A percentile compares a stretch with the other conserved stretches of the same genome.
Conservation (phyloP, 2,113 vertebrate genomes). For the Orcinus orca region DNA sequence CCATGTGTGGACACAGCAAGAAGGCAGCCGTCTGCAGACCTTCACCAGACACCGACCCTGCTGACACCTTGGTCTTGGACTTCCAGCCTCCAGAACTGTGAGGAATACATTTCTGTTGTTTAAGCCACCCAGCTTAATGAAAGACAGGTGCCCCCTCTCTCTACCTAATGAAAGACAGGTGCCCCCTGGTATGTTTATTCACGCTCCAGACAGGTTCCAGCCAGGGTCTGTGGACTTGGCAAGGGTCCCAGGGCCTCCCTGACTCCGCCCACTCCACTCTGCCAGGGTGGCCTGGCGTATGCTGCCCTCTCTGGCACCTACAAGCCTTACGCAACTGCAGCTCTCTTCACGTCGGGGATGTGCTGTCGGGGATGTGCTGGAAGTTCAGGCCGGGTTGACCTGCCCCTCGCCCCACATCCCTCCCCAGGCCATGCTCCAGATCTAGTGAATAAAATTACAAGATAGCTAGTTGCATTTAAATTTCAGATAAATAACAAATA, state of each 20-base stretch:
- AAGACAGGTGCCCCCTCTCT: not conserved
- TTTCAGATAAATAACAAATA: not conserved
- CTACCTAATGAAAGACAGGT: not conserved
- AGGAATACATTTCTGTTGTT: not conserved
- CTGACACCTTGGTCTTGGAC: not conserved
- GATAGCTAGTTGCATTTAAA: not conserved
- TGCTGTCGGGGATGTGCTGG: not conserved
- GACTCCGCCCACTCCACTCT: not conserved
- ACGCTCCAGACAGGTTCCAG: not conserved
- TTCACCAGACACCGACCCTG: not conserved
- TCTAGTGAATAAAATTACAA: conserved; percentile 3
- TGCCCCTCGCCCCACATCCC: not conserved
- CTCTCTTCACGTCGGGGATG: not conserved
- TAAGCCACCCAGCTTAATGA: not conserved
- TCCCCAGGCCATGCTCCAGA: not conserved
- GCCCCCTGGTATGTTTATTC: not conserved
- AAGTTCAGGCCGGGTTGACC: not conserved
- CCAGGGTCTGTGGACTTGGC: not conserved
- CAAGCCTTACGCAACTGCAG: not conserved
- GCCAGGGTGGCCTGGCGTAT: not conserved
- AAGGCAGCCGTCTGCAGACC: not conserved
- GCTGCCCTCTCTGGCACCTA: not conserved
- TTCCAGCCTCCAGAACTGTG: not conserved
- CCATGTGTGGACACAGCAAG: not conserved
- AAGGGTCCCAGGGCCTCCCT: not conserved